These are phyloP conservation scores for Rhynchonycteris naso DNA, from an alignment of 2,797 vertebrate genomes.

Conservation along the genomic window DNA sequence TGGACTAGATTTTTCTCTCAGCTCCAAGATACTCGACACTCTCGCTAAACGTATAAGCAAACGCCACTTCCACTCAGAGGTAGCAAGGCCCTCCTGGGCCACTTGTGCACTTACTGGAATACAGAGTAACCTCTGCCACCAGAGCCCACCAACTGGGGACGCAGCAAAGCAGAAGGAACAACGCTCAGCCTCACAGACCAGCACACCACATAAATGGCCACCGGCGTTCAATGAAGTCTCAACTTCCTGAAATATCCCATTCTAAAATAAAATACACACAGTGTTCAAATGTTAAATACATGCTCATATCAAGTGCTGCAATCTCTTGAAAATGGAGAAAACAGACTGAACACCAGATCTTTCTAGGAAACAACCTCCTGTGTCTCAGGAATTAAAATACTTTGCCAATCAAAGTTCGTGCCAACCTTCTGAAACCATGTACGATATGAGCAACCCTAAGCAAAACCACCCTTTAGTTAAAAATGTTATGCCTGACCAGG, in stretches of 20 bases:
- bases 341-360: not conserved
- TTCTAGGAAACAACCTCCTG: not conserved
- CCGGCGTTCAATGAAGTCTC: not conserved
- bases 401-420: not conserved
- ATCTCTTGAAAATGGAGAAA: conserved; percentile 29
- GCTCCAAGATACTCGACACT: conserved; percentile 64
- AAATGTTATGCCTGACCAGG: no score
- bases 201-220: not conserved
- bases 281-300: not conserved
- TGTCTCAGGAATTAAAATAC: conserved; percentile 27
- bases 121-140: not conserved
- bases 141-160: not conserved
- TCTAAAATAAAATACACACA: conserved; percentile 6
- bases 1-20: not conserved
- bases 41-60: conserved; percentile 62
- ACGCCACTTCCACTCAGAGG: conserved; percentile 41
- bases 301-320: not conserved
- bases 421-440: not conserved
- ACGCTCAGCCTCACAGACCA: not conserved
- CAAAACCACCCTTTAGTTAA: not conserved
- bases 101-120: not conserved
- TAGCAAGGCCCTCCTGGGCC: not conserved
- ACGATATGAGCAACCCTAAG: not conserved
- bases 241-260: not conserved
- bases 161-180: not conserved